Evolutionary conservation across 2,797 vertebrate genomes (phyloP).

Genomic region (Pseudochirops corinnae): DNA sequence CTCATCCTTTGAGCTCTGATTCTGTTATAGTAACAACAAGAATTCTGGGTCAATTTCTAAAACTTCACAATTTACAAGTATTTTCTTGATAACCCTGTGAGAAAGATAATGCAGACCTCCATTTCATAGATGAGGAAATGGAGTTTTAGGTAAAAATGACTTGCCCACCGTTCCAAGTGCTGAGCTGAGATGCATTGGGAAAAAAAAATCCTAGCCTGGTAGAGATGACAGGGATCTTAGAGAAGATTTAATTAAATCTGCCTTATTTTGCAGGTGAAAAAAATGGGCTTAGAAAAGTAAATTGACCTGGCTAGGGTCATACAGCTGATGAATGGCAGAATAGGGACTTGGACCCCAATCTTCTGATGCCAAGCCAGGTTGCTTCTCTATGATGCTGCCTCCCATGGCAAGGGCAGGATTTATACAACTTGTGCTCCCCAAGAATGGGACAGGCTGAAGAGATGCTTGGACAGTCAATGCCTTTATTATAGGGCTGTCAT

Average conservation of each 20-base stretch:
- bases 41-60: not conserved
- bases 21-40: not conserved
- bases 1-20: not conserved
- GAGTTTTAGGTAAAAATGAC: not conserved
- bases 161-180: not conserved
- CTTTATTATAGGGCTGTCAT: no score
- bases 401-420: no score
- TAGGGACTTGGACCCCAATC: fast-evolving
- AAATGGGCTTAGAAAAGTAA: not conserved
- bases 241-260: not conserved
- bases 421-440: no score
- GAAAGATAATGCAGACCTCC: not conserved
- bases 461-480: no score
- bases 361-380: not conserved
- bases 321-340: fast-evolving
- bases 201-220: no score
- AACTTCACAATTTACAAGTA: not conserved
- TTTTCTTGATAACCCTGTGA: not conserved
- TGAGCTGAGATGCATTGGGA: not conserved
- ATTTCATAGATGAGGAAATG: not conserved
- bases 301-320: not conserved
- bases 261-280: not conserved
- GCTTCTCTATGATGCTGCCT: no score
- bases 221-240: no score
- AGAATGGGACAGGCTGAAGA: no score